Evolutionary conservation across 2,888 invertebrate species (phyloP).

Genomic region (Chrysolina haemoptera): DNA sequence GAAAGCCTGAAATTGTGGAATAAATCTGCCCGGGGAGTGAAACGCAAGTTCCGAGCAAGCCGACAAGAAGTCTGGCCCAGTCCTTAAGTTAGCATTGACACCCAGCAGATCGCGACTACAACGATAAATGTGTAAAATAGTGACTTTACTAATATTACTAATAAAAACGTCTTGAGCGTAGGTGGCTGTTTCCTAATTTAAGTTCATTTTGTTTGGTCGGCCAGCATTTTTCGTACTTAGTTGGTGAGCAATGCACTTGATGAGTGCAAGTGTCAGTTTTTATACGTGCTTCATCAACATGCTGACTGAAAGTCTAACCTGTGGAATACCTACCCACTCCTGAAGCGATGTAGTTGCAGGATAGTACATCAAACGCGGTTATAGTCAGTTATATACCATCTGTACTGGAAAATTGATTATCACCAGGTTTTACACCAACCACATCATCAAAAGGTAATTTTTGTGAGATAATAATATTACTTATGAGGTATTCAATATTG

Average conservation of each 20-base stretch:
- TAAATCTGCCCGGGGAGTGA: slow-evolving; percentile 54
- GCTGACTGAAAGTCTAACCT: slow-evolving; percentile 20
- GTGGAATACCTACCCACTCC: slow-evolving; percentile 32
- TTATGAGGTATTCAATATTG: too few species aligned
- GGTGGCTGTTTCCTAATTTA: slow-evolving; percentile 67
- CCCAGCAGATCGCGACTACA: slow-evolving; percentile 49
- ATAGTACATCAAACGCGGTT: not conserved
- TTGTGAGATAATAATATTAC: not conserved
- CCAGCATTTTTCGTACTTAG: slow-evolving; percentile 42
- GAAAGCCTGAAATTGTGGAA: slow-evolving; percentile 52
- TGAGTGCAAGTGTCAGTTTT: slow-evolving; percentile 48
- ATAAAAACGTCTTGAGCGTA: slow-evolving; percentile 61
- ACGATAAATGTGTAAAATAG: slow-evolving; percentile 46
- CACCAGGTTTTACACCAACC: not conserved
- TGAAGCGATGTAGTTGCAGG: slow-evolving; percentile 34
- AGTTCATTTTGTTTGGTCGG: slow-evolving; percentile 52
- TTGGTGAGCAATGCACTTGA: slow-evolving; percentile 49
- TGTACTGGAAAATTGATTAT: not conserved
- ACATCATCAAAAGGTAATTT: slow-evolving; percentile 5
- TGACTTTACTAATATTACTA: slow-evolving; percentile 59
- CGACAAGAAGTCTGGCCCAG: slow-evolving; percentile 62
- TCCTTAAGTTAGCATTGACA: slow-evolving; percentile 56
- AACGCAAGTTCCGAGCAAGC: slow-evolving; percentile 54
- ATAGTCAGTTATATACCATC: not conserved
- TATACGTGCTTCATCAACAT: slow-evolving; percentile 28